A percentile compares a stretch with the other conserved stretches of the same genome.
Evolutionary conservation across 2,797 vertebrate species (phyloP).

Genomic region (Catamblyrhynchus diadema): DNA sequence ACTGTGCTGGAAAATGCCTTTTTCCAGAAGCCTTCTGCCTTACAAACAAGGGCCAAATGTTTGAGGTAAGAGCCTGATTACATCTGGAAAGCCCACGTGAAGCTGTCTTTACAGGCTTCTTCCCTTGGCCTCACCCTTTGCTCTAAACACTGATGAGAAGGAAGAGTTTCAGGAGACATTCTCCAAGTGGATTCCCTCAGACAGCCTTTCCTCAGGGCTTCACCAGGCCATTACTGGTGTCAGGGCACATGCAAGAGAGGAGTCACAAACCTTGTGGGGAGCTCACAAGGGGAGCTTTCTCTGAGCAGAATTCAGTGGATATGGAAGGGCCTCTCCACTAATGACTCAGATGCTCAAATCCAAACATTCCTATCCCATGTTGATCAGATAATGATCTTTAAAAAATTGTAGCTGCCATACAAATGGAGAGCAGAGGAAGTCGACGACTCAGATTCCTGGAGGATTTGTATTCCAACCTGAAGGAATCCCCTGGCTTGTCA

Average conservation of each 20-base stretch:
- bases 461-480: constrained; percentile 38
- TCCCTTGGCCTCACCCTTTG: background rate
- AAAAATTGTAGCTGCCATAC: constrained; percentile 8
- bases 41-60: background rate
- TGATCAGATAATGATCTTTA: constrained; percentile 28
- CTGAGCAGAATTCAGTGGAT: background rate
- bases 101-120: background rate
- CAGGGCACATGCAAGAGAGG: background rate
- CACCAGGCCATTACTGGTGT: background rate
- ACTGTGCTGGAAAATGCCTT: background rate
- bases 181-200: background rate
- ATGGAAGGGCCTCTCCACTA: background rate
- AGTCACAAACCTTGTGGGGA: background rate
- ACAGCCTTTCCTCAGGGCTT: background rate
- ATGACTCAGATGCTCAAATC: background rate
- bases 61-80: background rate
- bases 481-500: constrained; percentile 34
- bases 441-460: background rate
- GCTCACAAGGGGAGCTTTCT: background rate
- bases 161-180: background rate
- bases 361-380: background rate
- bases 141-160: background rate
- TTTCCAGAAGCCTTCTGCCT: background rate
- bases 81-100: background rate
- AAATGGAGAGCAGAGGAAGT: background rate